phyloP scores from a whole-genome alignment of 2,888 invertebrate species.

The Podabrus alpinus region DNA sequence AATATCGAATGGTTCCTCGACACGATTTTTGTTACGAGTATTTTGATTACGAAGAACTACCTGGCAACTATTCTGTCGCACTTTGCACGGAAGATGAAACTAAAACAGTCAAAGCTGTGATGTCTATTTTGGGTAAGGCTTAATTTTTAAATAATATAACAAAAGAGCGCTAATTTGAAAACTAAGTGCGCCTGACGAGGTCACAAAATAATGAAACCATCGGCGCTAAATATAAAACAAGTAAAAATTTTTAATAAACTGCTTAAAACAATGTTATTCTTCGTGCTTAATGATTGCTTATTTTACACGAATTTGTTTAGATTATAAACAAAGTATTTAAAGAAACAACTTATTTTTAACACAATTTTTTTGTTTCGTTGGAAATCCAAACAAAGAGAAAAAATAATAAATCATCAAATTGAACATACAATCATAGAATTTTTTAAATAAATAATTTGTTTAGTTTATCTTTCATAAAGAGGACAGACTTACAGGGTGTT shows the following conservation, averaged over 20 bases:
- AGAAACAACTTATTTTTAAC: too few relatives aligned
- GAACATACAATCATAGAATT: too few relatives aligned
- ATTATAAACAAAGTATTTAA: neutral
- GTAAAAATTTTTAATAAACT: too few relatives aligned
- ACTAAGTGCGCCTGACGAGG: neutral
- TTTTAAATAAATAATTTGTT: too few relatives aligned
- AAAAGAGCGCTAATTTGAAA: neutral
- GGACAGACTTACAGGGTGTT: too few relatives aligned
- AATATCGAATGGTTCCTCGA: neutral
- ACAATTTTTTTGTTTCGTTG: too few relatives aligned
- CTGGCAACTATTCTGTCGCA: neutral
- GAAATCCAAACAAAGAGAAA: too few relatives aligned
- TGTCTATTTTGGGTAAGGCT: neutral
- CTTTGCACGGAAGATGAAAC: neutral
- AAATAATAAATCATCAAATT: too few relatives aligned
- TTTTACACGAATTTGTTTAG: neutral
- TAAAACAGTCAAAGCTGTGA: neutral
- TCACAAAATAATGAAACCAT: too few relatives aligned
- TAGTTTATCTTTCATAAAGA: too few relatives aligned
- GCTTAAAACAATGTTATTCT: neutral
- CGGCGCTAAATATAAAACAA: too few relatives aligned
- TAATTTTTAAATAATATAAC: neutral
- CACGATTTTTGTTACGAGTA: constrained; percentile 2
- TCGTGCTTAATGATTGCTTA: neutral
- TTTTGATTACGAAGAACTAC: constrained; percentile 1